These are phyloP conservation scores for Naja naja DNA, from an alignment of 2,113 vertebrate species.

Conservation along the genomic window DNA sequence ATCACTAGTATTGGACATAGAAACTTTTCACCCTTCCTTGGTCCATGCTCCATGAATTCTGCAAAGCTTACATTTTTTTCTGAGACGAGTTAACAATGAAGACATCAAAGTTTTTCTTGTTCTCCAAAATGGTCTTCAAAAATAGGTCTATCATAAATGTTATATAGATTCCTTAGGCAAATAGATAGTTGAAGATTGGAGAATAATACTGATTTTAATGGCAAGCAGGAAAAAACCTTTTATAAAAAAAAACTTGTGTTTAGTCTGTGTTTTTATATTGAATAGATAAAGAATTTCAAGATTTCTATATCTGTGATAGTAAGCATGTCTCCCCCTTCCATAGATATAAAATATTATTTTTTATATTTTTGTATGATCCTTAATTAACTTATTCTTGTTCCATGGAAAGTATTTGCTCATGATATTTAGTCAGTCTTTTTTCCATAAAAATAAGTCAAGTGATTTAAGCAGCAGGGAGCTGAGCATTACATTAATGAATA, in stretches of 20 bases:
- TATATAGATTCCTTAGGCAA: background rate
- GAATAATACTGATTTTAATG: background rate
- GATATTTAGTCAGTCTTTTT: background rate
- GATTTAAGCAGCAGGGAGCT: background rate
- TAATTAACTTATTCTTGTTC: background rate
- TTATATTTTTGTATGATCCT: background rate
- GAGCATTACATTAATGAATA: background rate
- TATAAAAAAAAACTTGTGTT: background rate
- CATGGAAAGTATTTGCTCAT: background rate
- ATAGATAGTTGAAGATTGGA: background rate
- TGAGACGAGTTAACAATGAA: background rate
- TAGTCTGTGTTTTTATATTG: background rate
- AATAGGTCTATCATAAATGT: background rate
- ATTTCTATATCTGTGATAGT: background rate
- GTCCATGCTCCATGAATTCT: background rate
- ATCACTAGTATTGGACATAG: background rate
- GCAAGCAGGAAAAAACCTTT: slow-evolving; percentile 17
- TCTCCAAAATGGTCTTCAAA: background rate
- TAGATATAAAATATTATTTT: background rate
- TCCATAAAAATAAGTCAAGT: slow-evolving; percentile 18
- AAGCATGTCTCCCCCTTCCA: background rate
- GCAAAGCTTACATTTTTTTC: background rate
- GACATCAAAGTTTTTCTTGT: background rate
- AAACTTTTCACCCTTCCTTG: background rate
- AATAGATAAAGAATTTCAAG: background rate